Conservation (phyloP, 2,113 vertebrate genomes). For the Corvus cornix region DNA sequence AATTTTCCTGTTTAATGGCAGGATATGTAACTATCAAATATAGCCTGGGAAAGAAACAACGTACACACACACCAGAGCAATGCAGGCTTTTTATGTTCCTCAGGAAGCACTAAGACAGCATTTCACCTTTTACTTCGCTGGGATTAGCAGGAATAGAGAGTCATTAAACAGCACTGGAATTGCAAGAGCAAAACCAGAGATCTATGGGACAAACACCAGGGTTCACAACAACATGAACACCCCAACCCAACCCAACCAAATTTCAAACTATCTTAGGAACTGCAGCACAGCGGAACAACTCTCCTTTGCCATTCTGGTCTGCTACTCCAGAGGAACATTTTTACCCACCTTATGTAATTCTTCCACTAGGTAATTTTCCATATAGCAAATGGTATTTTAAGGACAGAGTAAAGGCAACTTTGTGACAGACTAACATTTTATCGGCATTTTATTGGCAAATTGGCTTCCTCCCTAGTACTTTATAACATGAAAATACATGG, state of each 20-base stretch:
- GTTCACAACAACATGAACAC: background rate
- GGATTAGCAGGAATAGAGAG: background rate
- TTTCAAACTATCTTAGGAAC: background rate
- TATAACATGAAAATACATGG: background rate
- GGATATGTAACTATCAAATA: background rate
- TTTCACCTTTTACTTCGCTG: background rate
- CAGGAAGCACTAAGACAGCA: background rate
- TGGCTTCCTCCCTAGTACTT: background rate
- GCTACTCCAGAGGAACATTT: conserved; percentile 8
- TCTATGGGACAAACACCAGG: background rate
- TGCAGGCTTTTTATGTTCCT: background rate
- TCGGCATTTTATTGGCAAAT: background rate
- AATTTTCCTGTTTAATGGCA: background rate
- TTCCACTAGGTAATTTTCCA: conserved; percentile 23
- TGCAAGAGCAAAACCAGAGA: background rate
- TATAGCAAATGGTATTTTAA: background rate
- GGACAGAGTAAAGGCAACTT: background rate
- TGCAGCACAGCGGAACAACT: background rate
- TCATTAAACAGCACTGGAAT: background rate
- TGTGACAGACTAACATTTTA: background rate
- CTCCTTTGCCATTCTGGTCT: background rate
- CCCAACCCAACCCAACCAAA: background rate
- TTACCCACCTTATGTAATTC: conserved; percentile 50
- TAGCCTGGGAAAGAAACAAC: background rate
- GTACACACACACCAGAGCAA: background rate